Evolutionary conservation across 2,113 vertebrate species (phyloP).

Genomic region (Dicentrarchus labrax): DNA sequence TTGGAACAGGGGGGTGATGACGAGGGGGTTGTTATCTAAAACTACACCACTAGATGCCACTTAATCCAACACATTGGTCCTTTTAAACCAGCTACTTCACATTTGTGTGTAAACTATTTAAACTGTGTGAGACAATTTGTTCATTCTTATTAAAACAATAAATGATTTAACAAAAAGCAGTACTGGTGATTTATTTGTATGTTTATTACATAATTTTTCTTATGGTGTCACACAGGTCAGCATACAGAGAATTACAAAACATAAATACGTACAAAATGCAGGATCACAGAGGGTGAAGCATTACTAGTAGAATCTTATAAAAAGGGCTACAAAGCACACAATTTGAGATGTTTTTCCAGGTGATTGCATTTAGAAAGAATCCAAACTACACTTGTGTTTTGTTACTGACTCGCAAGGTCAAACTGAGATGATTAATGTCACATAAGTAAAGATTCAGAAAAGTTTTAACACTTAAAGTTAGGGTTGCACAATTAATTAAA

Average conservation of each 20-base stretch:
- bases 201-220: slow-evolving; percentile 63
- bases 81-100: background rate
- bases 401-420: background rate
- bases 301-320: background rate
- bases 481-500: no score
- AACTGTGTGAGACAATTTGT: background rate
- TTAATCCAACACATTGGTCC: no score
- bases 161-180: background rate
- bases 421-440: slow-evolving; percentile 10
- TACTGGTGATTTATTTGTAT: slow-evolving; percentile 31
- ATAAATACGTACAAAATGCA: slow-evolving; percentile 73
- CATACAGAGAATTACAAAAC: slow-evolving; percentile 69
- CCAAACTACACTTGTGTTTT: background rate
- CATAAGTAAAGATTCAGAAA: background rate
- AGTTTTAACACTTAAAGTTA: background rate
- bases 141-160: background rate
- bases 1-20: no score
- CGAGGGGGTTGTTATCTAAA: no score
- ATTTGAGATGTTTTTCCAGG: slow-evolving; percentile 11
- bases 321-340: slow-evolving; percentile 13
- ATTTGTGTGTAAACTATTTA: background rate
- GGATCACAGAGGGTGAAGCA: slow-evolving; percentile 27
- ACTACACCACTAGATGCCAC: no score
- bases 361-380: background rate
- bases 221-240: slow-evolving; percentile 53